phyloP scores from a whole-genome alignment of 1,140 invertebrate genomes.

The Mamestra configurata region DNA sequence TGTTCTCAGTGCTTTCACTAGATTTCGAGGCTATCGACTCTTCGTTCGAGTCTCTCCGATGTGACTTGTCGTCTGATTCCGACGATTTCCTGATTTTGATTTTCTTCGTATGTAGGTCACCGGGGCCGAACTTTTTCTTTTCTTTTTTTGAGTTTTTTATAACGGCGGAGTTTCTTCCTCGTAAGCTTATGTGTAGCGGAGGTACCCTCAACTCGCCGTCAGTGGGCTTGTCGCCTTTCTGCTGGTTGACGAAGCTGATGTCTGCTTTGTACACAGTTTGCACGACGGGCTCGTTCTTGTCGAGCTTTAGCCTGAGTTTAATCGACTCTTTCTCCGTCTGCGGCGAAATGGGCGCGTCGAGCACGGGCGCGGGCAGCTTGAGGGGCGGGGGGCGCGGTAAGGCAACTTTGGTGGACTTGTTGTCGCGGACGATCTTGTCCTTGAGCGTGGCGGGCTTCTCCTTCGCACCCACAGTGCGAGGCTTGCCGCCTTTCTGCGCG shows the following conservation, averaged over 20 bases:
- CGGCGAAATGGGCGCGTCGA: constrained; percentile 78
- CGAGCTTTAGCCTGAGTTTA: constrained; percentile 94
- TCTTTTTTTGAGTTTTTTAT: constrained; percentile 94
- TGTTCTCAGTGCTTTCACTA: constrained; percentile 76
- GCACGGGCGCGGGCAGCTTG: constrained; percentile 82
- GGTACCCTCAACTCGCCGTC: constrained; percentile 94
- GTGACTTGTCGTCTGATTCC: constrained; percentile 82
- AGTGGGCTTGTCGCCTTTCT: constrained; percentile 77
- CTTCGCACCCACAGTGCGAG: constrained; percentile 74
- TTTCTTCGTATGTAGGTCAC: constrained; percentile 87
- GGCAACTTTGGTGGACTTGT: constrained; percentile 80
- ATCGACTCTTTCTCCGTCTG: constrained; percentile 91
- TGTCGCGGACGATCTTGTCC: constrained; percentile 80
- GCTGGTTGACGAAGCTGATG: constrained; percentile 90
- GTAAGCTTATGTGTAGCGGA: constrained; percentile 95
- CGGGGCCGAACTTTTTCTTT: constrained; percentile 89
- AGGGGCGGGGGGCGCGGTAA: constrained; percentile 72
- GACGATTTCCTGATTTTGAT: constrained; percentile 83
- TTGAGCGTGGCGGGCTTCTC: constrained; percentile 81
- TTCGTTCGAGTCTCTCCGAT: constrained; percentile 76
- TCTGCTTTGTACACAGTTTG: constrained; percentile 94
- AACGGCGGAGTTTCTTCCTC: constrained; percentile 95
- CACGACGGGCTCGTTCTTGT: constrained; percentile 93
- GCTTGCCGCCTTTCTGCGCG: constrained; percentile 78
- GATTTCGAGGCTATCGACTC: constrained; percentile 76